Evolutionary conservation across 2,888 invertebrate species (phyloP), one percentile per base, ranked within the genome.

Genomic region (Lasioglossum zephyrum): DNA sequence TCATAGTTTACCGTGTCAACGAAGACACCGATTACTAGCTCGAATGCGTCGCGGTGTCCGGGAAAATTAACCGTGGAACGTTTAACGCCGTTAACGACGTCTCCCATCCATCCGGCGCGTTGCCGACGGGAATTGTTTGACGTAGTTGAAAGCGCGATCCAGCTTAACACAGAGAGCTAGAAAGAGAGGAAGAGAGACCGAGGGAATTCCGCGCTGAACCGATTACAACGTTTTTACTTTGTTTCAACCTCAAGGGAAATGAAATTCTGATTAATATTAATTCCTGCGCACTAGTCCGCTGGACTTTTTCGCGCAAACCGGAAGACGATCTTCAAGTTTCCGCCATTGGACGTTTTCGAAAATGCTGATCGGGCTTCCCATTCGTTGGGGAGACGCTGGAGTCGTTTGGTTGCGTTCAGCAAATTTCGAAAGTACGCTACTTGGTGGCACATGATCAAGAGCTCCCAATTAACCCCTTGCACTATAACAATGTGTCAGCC

Each of bases 51-150:
- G 31, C 49, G 36, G 39, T 73, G 63, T 44, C 47, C 41, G 16
- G 22, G 69, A 66, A 74, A 73, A 84, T 85, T 75, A 85, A 85
- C 57, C 39, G 66, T 49, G 69, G 36, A 77, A 69, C 69, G 47
- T 69, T 77, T 63, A 39, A 47, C 49, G 77, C 69, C 26, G 63
- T 63, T 77, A 77, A 70, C 49, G 44, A 77, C 36, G n/a, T 22
- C 77, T 77, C 36, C 39, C 18, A 39, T 77, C 31, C 66, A 13
- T 69, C 47, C 47, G 41, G n/a, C n/a, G 22, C 16, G 47, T 47
- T 41, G 63, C 13, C 31, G 60, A 16, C 44, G n/a, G 36, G 36
- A 77, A 77, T 49, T 77, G 69, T 77, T 49, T 69, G 49, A 22
- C 69, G 47, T 36, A 18, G 66, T 47, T 66, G 26, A 5, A 49